These are phyloP conservation scores for Silurus glanis DNA, from an alignment of 2,113 vertebrate genomes.

Conservation along the genomic window DNA sequence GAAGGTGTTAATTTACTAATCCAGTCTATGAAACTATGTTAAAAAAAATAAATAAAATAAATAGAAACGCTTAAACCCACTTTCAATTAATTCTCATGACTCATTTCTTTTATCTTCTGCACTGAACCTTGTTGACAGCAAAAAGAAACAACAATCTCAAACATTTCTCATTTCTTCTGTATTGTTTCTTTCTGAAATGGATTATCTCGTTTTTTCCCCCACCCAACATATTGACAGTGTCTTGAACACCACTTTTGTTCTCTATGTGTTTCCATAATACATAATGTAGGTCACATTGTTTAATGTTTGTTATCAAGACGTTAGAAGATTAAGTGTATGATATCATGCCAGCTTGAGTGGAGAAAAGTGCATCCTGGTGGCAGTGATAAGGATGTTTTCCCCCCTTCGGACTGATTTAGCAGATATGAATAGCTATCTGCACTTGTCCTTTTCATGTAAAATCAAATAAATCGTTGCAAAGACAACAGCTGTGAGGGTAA, in stretches of 20 bases:
- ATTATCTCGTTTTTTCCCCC: not conserved
- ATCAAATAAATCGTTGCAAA: not conserved
- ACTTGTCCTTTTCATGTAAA: not conserved
- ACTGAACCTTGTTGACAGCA: not conserved
- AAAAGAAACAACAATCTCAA: not conserved
- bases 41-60: not conserved
- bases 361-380: not conserved
- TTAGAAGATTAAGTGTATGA: not conserved
- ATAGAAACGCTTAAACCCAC: not conserved
- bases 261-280: too few species aligned
- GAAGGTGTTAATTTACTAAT: not conserved
- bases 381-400: not conserved
- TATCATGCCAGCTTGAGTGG: not conserved
- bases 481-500: constrained; percentile 53
- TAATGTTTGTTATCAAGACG: not conserved
- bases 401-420: not conserved
- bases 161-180: not conserved
- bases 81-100: not conserved
- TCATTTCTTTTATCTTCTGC: not conserved
- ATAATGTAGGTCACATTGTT: not conserved
- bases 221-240: not conserved
- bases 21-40: not conserved
- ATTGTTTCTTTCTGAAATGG: not conserved
- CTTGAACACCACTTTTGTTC: not conserved
- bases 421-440: not conserved